Evolutionary conservation across 2,113 vertebrate species (phyloP).

Genomic region (Nothobranchius kuhntae): DNA sequence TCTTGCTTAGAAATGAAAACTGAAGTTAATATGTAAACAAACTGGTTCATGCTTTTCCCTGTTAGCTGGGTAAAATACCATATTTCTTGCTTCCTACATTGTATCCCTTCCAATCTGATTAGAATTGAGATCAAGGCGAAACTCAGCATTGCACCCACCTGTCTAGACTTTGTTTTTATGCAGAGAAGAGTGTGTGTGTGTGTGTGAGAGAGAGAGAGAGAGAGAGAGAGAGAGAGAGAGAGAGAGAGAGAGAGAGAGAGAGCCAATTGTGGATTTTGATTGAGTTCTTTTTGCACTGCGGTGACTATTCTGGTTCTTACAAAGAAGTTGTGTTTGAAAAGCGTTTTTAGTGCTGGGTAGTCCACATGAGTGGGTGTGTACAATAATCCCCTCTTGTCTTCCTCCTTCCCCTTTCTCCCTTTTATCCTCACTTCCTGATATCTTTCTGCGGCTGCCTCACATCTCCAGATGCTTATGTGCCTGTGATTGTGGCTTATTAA

Average conservation of each 20-base stretch:
- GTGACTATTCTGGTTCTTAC: conserved; percentile 57
- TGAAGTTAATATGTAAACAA: neutral
- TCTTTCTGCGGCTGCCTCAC: conserved; percentile 59
- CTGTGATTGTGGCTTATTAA: conserved; percentile 12
- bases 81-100: conserved; percentile 1
- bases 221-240: too few species aligned
- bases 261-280: conserved; percentile 26
- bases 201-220: neutral
- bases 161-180: conserved; percentile 19
- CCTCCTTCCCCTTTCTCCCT: conserved; percentile 49
- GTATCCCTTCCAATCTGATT: neutral
- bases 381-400: conserved; percentile 75
- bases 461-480: conserved; percentile 45
- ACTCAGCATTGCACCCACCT: neutral
- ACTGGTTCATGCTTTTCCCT: neutral
- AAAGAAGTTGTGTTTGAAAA: conserved; percentile 73
- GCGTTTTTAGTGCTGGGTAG: conserved; percentile 64
- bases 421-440: conserved; percentile 57
- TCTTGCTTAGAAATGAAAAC: too few species aligned
- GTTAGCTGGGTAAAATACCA: neutral
- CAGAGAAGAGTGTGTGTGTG: conserved; percentile 8
- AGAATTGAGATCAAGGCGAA: neutral
- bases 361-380: conserved; percentile 71
- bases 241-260: neutral
- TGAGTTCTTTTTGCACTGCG: conserved; percentile 37